Percentiles rank a stretch among this genome's conserved stretches.
Evolutionary conservation across 2,113 vertebrate species (phyloP).

Genomic region (Camarhynchus parvulus): DNA sequence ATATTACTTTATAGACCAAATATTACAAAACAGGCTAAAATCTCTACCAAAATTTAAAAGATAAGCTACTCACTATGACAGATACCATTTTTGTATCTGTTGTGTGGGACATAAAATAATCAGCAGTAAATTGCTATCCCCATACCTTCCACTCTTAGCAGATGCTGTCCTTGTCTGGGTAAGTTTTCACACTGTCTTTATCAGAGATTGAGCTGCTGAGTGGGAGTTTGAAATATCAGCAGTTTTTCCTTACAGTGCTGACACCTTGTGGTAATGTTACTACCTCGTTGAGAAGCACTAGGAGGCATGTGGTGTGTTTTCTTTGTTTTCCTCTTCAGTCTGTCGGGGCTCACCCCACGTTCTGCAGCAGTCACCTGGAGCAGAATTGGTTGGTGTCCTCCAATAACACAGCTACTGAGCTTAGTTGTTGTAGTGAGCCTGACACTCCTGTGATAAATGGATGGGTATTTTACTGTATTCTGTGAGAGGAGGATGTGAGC

Average conservation of each 20-base stretch:
- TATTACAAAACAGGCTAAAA: neutral
- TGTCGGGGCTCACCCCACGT: neutral
- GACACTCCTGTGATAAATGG: neutral
- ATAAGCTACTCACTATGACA: neutral
- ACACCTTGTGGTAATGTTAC: slow-evolving; percentile 64
- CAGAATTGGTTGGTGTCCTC: neutral
- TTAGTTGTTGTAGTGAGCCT: neutral
- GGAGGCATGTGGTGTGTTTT: neutral
- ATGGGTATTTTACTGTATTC: neutral
- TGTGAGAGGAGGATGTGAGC: neutral
- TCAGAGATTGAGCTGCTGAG: neutral
- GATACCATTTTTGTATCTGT: neutral
- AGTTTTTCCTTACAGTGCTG: slow-evolving; percentile 30
- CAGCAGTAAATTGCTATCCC: neutral
- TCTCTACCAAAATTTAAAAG: neutral
- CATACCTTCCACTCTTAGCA: neutral
- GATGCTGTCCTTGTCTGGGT: neutral
- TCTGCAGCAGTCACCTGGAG: neutral
- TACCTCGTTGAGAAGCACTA: neutral
- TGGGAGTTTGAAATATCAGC: neutral
- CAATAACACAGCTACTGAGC: neutral
- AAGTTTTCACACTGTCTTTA: neutral
- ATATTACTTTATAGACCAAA: neutral
- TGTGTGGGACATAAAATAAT: neutral
- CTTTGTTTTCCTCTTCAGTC: neutral